Evolutionary conservation across 2,797 vertebrate genomes (phyloP).

Genomic region (Melanotaenia nigrans): DNA sequence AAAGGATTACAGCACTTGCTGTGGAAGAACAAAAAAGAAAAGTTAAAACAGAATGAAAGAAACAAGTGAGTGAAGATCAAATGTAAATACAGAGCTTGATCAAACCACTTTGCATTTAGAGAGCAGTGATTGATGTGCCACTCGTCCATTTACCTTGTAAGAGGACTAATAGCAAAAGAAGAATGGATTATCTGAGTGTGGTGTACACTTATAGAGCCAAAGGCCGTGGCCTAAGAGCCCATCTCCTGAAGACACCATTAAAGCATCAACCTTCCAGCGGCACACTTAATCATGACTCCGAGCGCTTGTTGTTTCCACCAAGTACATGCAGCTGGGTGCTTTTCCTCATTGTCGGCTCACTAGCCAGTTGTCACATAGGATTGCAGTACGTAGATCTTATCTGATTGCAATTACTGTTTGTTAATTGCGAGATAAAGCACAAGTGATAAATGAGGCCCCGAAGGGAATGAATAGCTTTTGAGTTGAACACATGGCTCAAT

Average conservation of each 20-base stretch:
- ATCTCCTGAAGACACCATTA: constrained; percentile 67
- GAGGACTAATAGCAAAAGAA: constrained; percentile 65
- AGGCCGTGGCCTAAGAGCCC: constrained; percentile 59
- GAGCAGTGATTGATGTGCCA: constrained; percentile 71
- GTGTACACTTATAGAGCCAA: constrained; percentile 61
- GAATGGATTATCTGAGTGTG: constrained; percentile 73
- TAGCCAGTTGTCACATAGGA: constrained; percentile 59
- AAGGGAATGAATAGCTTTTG: constrained; percentile 52
- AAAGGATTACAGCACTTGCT: constrained; percentile 71
- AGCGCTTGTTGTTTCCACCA: constrained; percentile 42
- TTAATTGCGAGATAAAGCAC: constrained; percentile 72
- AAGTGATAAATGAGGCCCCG: constrained; percentile 53
- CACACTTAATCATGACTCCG: constrained; percentile 69
- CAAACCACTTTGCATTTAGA: constrained; percentile 70
- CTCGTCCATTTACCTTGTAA: constrained; percentile 66
- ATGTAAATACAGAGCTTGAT: constrained; percentile 64
- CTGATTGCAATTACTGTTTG: constrained; percentile 75
- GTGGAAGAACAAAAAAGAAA: constrained; percentile 37
- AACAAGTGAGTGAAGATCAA: constrained; percentile 58
- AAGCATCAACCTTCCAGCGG: constrained; percentile 62
- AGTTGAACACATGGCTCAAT: constrained; percentile 38
- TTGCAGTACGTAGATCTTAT: constrained; percentile 50
- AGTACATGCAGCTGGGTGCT: constrained; percentile 66
- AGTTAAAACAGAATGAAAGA: constrained; percentile 25
- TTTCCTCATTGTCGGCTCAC: constrained; percentile 51